Evolutionary conservation across 2,797 vertebrate genomes (phyloP).

Genomic region (Anguilla pacifica): DNA sequence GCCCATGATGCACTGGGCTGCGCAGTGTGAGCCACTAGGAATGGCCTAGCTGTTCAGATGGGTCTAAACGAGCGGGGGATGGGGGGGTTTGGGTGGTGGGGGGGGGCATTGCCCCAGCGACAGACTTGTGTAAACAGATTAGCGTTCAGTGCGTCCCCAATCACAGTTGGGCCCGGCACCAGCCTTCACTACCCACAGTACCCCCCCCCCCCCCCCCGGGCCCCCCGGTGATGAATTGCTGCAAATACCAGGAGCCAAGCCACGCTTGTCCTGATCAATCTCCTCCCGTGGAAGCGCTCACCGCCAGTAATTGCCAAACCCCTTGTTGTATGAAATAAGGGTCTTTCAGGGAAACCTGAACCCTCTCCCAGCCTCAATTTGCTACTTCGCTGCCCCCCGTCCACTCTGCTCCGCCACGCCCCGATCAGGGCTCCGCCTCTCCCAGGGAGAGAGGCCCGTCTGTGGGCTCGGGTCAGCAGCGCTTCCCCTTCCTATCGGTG

Average conservation of each 20-base stretch:
- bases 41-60: background rate
- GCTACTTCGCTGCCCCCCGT: constrained; percentile 32
- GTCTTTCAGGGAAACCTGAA: constrained; percentile 47
- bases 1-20: background rate
- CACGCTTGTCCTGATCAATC: constrained; percentile 69
- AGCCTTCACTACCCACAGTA: constrained; percentile 42
- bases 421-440: background rate
- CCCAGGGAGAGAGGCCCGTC: background rate
- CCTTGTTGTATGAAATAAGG: constrained; percentile 66
- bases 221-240: constrained; percentile 71
- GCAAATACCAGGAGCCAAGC: constrained; percentile 71
- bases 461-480: background rate
- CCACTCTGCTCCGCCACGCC: constrained; percentile 30
- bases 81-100: no score
- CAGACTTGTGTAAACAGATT: background rate
- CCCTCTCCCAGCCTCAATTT: constrained; percentile 56
- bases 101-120: no score
- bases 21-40: background rate
- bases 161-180: background rate
- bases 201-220: constrained; percentile 46
- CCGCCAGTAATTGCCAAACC: constrained; percentile 66
- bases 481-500: background rate
- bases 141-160: background rate
- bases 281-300: constrained; percentile 50
- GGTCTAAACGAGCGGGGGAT: background rate